Evolutionary conservation across 2,113 vertebrate genomes (phyloP), one percentile per base, ranked within the genome.

Genomic region (Orientallactaga bullata): DNA sequence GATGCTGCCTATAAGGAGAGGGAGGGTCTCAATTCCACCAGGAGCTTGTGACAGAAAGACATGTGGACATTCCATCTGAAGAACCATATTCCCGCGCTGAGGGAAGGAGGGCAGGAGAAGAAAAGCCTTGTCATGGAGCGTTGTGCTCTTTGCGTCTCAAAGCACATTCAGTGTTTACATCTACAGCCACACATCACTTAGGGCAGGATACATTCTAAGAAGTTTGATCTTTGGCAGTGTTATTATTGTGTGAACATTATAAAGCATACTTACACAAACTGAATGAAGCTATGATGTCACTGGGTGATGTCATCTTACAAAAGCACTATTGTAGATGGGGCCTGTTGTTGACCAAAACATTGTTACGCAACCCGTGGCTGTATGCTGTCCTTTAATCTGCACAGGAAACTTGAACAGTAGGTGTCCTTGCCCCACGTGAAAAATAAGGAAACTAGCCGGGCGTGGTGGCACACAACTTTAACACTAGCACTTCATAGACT

Each of bases 41-140:
- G 63, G 6, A 58, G 39, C 58, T 17, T n/a, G 26, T 26, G 28
- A 12, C 18, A 26, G 28, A 11, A 30, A 15, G 5, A 3, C 2
- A 2, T 39, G 3, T 7, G 6, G 2, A 28, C 21, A 30, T 73
- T n/a, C 37, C 73, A 35, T 63, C 12, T 78, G 42, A 37, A 58
- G 82, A 79, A 30, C 26, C 58, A 42, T 42, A 30, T 91, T 30
- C 32, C 26, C 65, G 63, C 65, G 47, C 61, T 73, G 30, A 51
- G 23, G 5, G 7, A 18, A 11, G 12, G 47, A 71, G 66, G 24
- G 10, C 30, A 69, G 66, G 60, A 58, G 55, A 71, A 77, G 66
- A 61, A 81, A 93, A 89, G 72, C 20, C 69, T 94, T 61, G 42
- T 32, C 78, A 15, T 26, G 58, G 83, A 58, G 30, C 28, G 55